Percentiles rank a stretch among this genome's conserved stretches.
Conservation (phyloP, 2,888 invertebrate genomes). For the Epinotia ramella region DNA sequence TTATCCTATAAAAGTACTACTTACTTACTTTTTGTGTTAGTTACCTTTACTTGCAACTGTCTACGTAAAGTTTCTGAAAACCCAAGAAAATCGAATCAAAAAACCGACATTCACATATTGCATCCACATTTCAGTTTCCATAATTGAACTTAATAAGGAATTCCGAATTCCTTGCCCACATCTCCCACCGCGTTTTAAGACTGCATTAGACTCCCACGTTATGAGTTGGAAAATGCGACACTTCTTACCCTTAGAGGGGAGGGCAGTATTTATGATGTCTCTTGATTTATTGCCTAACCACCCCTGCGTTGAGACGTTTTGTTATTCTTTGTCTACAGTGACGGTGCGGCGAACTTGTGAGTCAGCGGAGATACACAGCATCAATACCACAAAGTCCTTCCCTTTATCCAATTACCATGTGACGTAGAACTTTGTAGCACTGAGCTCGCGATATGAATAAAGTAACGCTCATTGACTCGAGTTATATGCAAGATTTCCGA, state of each 20-base stretch:
- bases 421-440: constrained; percentile 14
- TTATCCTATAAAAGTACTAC: too few relatives aligned
- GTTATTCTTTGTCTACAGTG: constrained; percentile 64
- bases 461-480: constrained; percentile 43
- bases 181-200: constrained; percentile 54
- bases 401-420: constrained; percentile 1
- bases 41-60: too few relatives aligned
- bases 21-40: too few relatives aligned
- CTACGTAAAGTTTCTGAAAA: neutral
- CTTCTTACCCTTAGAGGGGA: constrained; percentile 66
- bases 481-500: constrained; percentile 35
- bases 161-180: constrained; percentile 49
- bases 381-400: constrained; percentile 16
- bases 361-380: constrained; percentile 48
- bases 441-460: constrained; percentile 28
- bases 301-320: constrained; percentile 64
- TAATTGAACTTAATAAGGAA: constrained; percentile 60
- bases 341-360: constrained; percentile 57
- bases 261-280: constrained; percentile 68
- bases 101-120: neutral
- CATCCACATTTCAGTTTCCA: constrained; percentile 42
- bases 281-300: constrained; percentile 69
- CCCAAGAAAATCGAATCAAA: neutral
- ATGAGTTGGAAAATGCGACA: constrained; percentile 74
- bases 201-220: constrained; percentile 67